phyloP scores from a whole-genome alignment of 2,113 vertebrate species.

The Donacobius atricapilla region DNA sequence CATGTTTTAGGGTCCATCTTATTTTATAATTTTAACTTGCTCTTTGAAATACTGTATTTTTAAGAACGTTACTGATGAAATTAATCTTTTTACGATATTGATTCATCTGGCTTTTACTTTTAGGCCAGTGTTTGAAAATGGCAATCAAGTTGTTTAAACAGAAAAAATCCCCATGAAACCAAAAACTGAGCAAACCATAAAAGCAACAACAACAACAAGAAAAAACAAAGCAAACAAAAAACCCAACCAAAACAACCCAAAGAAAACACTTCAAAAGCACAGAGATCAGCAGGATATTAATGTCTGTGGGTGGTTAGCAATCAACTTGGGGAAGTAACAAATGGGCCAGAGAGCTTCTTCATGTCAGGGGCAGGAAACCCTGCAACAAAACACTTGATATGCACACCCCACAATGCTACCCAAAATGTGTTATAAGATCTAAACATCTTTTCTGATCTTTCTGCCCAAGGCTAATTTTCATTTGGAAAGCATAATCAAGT shows the following conservation, averaged over 20 bases:
- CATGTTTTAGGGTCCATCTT: not conserved
- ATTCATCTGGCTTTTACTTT: not conserved
- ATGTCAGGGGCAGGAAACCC: not conserved
- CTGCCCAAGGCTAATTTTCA: not conserved
- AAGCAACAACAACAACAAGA: not conserved
- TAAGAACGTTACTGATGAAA: not conserved
- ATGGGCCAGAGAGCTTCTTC: not conserved
- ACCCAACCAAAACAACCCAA: not conserved
- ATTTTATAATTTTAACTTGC: not conserved
- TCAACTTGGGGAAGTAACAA: not conserved
- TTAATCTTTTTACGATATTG: not conserved
- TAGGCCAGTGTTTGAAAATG: not conserved
- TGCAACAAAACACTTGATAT: not conserved
- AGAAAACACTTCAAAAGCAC: not conserved
- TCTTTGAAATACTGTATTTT: not conserved
- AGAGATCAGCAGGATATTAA: not conserved
- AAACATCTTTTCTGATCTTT: conserved; percentile 27
- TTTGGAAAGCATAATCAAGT: conserved; percentile 1
- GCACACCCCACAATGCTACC: not conserved
- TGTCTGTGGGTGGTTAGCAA: not conserved
- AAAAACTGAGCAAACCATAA: not conserved
- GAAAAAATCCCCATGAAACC: not conserved
- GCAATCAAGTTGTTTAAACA: not conserved
- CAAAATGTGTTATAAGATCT: not conserved
- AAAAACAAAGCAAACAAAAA: not conserved